Evolutionary conservation across 2,888 invertebrate species (phyloP), one percentile per base, ranked within the genome.

Genomic region (Meta bourneti): DNA sequence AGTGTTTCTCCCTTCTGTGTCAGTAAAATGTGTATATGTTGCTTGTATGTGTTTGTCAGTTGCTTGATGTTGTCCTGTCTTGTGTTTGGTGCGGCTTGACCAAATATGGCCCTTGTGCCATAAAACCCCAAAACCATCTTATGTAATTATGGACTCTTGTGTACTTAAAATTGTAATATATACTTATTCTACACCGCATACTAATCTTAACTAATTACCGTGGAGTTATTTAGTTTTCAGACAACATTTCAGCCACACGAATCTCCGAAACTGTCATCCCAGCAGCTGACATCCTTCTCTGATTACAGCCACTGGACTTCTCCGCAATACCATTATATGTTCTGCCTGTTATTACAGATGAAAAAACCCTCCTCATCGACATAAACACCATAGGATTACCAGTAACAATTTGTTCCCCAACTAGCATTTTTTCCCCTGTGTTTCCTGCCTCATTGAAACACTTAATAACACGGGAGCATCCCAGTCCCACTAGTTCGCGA

Each of bases 391-490:
- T 72, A 19, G 34, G 72, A 52, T 71, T 20, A 82, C 71, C 19
- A 70, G 19, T 51, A 49, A 70, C 51, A 70, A 20, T 48, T 20
- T 69, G 54, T 80, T 61, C 61, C 69, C 49, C 19, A 16, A 9
- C 51, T 49, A 51, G 11, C 78, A 19, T 51, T 52, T 70, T n/a
- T 34, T 19, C 16, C 6, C 52, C 71, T 49, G 49, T 51, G 51
- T 70, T 84, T 20, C 74, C 51, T 71, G 78, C 19, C 9, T 48
- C 78, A 51, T 7, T 16, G 78, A 70, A 70, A 78, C 77, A 13
- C 86, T 70, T 86, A 86, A 86, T 86, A 70, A 78, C 78, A 71
- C 13, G 49, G 20, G 19, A 51, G 49, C 11, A 51, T 86, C n/a
- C 52, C 54, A 80, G n/a, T 85, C 61, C 75, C 16, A 61, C 85